These are phyloP conservation scores for Escarpia spicata DNA, from an alignment of 2,888 invertebrate genomes.

Conservation along the genomic window DNA sequence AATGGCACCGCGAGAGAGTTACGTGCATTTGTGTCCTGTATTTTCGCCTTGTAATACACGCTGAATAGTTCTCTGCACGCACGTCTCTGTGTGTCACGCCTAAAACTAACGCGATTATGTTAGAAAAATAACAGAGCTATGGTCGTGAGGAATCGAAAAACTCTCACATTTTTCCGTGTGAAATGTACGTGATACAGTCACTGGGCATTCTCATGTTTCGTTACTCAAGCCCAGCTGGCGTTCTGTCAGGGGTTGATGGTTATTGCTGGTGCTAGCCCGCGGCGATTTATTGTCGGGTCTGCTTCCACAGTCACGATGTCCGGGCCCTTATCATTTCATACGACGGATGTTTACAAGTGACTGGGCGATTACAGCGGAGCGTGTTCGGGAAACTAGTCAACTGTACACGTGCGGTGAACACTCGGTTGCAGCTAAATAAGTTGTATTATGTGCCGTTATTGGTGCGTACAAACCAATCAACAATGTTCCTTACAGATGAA, in stretches of 20 bases:
- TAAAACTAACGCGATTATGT: neutral
- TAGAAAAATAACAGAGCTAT: neutral
- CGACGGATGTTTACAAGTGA: conserved; percentile 13
- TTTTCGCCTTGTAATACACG: neutral
- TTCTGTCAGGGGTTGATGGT: neutral
- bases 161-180: neutral
- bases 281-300: neutral
- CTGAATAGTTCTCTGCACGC: neutral
- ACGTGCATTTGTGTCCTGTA: neutral
- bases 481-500: neutral
- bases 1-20: neutral
- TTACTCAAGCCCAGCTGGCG: neutral
- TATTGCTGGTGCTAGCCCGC: neutral
- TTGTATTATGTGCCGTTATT: neutral
- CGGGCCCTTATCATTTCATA: neutral
- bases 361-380: neutral
- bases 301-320: neutral
- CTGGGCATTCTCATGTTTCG: neutral
- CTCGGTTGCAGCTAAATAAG: neutral
- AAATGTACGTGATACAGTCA: neutral
- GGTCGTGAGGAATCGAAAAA: neutral
- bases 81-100: neutral
- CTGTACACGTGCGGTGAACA: neutral
- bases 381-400: neutral
- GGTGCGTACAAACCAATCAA: neutral